Percentiles rank a stretch among this genome's conserved stretches.
Evolutionary conservation across 2,113 vertebrate genomes (phyloP).

Genomic region (Cephalopholis sonnerati): DNA sequence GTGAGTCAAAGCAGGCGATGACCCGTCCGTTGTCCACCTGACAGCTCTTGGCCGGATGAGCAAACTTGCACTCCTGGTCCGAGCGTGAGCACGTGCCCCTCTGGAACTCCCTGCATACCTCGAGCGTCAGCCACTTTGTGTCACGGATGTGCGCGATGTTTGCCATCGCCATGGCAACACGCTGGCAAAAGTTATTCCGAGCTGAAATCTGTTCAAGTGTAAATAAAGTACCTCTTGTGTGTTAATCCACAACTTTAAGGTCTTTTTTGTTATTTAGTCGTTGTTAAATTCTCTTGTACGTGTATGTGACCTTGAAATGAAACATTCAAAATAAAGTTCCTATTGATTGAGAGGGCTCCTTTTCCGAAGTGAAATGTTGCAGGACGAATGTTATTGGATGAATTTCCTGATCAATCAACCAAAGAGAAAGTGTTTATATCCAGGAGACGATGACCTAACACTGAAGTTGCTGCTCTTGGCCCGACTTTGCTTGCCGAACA

Average conservation of each 20-base stretch:
- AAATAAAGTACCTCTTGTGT: conserved; percentile 60
- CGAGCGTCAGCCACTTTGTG: conserved; percentile 99
- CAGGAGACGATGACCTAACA: conserved; percentile 29
- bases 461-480: conserved; percentile 24
- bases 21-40: conserved; percentile 98
- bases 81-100: conserved; percentile 96
- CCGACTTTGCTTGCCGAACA: conserved; percentile 44
- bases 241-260: conserved; percentile 64
- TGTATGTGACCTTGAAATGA: conserved; percentile 38
- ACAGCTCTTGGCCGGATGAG: conserved; percentile 96
- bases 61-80: conserved; percentile 98
- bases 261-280: conserved; percentile 25
- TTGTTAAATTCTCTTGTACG: conserved; percentile 35
- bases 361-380: conserved; percentile 72
- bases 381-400: conserved; percentile 57
- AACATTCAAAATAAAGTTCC: conserved; percentile 46
- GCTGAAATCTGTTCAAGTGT: conserved; percentile 28
- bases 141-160: conserved; percentile 96
- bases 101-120: conserved; percentile 99
- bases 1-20: conserved; percentile 98
- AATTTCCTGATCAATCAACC: conserved; percentile 54
- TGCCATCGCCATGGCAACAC: conserved; percentile 86
- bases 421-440: conserved; percentile 55
- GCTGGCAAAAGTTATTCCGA: conserved; percentile 53
- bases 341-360: conserved; percentile 56